Percentiles rank a stretch among this genome's conserved stretches.
Evolutionary conservation across 1,140 invertebrate genomes (phyloP).

Genomic region (Saccostrea glomerata): DNA sequence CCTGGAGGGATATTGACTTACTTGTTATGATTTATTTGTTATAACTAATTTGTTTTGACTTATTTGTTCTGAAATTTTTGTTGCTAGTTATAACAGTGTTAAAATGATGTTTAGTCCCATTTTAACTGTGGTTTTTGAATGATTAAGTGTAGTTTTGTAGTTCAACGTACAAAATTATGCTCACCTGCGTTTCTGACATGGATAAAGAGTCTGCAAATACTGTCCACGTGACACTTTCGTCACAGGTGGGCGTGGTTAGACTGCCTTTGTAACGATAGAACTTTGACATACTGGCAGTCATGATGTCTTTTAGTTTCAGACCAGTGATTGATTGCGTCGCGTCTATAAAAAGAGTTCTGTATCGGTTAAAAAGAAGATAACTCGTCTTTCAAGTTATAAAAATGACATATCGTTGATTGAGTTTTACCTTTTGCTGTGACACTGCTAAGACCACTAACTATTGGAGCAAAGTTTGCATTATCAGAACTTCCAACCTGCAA

Average conservation of each 20-base stretch:
- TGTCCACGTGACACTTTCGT: constrained; percentile 86
- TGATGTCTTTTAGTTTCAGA: neutral
- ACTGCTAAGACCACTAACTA: neutral
- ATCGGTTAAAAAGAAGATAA: too few relatives aligned
- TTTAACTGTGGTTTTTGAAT: too few relatives aligned
- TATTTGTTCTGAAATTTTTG: too few relatives aligned
- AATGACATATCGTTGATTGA: neutral
- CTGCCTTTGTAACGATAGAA: constrained; percentile 85
- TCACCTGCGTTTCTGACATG: constrained; percentile 85
- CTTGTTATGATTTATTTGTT: too few relatives aligned
- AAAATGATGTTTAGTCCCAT: too few relatives aligned
- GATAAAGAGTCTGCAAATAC: constrained; percentile 82
- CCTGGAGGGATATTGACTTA: too few relatives aligned
- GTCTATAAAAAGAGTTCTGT: neutral
- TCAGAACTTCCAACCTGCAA: neutral
- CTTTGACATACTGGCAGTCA: constrained; percentile 17
- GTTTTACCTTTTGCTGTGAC: neutral
- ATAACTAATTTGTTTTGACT: too few relatives aligned
- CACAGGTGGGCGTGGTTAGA: constrained; percentile 86
- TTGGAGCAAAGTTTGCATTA: neutral
- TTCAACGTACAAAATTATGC: neutral
- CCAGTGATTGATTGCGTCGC: neutral
- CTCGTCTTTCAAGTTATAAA: too few relatives aligned
- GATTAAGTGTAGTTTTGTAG: too few relatives aligned
- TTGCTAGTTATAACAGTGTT: too few relatives aligned